Conservation (phyloP, 2,113 vertebrate genomes). For the Chrysochloris asiatica region DNA sequence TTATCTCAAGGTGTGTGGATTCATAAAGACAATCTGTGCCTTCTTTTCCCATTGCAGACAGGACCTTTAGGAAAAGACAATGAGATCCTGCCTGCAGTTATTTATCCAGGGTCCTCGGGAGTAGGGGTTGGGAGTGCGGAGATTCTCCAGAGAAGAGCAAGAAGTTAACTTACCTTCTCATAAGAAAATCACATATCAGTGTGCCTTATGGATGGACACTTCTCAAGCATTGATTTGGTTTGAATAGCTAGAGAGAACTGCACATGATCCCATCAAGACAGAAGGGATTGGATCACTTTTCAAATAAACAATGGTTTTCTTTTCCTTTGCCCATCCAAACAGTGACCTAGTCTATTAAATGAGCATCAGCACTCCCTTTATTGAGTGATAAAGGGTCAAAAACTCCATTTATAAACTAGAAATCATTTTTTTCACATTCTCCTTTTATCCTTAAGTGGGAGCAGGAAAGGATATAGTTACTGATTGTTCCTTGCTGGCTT, state of each 20-base stretch:
- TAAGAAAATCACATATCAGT: neutral
- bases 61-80: neutral
- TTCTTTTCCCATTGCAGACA: neutral
- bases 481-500: neutral
- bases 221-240: neutral
- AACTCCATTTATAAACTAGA: neutral
- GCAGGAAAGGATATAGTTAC: neutral
- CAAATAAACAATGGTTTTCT: neutral
- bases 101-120: no score
- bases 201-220: rapidly evolving
- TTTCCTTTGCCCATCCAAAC: neutral
- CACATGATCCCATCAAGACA: no score
- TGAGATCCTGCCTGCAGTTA: neutral
- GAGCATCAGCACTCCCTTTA: neutral
- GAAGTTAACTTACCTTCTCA: no score
- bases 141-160: neutral
- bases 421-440: neutral
- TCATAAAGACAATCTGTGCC: neutral
- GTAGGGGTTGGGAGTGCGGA: no score
- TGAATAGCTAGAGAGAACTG: neutral
- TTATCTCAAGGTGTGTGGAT: neutral
- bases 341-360: neutral
- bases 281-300: neutral
- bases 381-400: neutral
- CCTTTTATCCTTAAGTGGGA: neutral